Base-by-base conservation (phyloP, 2,888 invertebrate species). In the Drosophila stalkeri region DNA sequence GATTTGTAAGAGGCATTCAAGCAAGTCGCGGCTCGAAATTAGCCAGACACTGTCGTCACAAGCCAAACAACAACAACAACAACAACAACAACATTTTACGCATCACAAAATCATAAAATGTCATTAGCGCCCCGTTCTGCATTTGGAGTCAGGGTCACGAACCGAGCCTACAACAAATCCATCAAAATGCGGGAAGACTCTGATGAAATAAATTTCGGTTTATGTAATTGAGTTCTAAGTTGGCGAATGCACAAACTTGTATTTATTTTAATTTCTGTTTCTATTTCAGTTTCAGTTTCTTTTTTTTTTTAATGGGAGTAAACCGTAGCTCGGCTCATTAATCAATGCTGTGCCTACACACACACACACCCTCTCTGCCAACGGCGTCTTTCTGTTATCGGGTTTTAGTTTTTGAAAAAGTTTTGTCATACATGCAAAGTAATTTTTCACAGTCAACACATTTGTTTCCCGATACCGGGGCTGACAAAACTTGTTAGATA, bases 161-260 rank as follows among this genome's bases (percentile, higher is more conserved):
- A 54, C 82, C 77, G 72, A 70, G 59, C 75, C 77, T 71, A 69
- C 82, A 75, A 71, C 81, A 71, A 73, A 73, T 85, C 81, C 77
- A 85, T 80, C 85, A 81, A 80, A 84, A 86, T 87, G 86, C 89
- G 86, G 89, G 86, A 88, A 70, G 71, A 74, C 72, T 77, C 81
- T 71, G 41, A 23, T 18, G 27, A 47, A 67, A 43, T 33, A 7
- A 35, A 80, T 78, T 82, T 75, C 44, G 18, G 81, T 74, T 73
- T 73, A 68, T n/a, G 87, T 86, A 84, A 87, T 87, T 87, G 81
- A 74, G 84, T 78, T 84, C 87, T 85, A 84, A 81, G 84, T 86
- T 85, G 81, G 72, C 71, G 60, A 82, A 80, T 68, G 68, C 65
- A 37, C 54, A 54, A 39, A 39, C n/a, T 54, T 54, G 65, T 43